phyloP scores from a whole-genome alignment of 1,140 invertebrate genomes.

The Andrena cerasifolii region DNA sequence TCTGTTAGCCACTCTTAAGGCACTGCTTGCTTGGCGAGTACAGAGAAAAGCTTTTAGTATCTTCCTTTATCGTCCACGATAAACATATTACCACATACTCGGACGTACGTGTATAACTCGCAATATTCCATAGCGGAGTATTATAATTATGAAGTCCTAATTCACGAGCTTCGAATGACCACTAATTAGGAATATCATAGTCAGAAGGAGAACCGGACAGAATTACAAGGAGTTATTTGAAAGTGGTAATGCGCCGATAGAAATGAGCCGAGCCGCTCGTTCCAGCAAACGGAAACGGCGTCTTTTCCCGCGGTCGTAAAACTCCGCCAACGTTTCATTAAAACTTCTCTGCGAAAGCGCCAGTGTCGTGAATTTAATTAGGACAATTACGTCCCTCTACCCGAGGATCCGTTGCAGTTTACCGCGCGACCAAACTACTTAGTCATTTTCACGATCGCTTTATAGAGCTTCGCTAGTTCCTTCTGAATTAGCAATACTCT shows the following conservation, averaged over 20 bases:
- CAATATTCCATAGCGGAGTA: too few species aligned
- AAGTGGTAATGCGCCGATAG: background rate
- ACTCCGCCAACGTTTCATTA: conserved; percentile 35
- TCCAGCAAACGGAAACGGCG: background rate
- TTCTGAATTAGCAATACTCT: background rate
- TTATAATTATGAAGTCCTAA: too few species aligned
- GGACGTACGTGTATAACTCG: too few species aligned
- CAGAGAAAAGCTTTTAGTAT: too few species aligned
- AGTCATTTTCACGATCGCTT: background rate
- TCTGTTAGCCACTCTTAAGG: too few species aligned
- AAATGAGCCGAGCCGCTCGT: background rate
- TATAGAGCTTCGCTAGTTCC: background rate
- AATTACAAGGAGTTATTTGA: background rate
- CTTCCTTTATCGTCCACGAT: too few species aligned
- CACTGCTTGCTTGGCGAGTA: too few species aligned
- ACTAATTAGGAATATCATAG: too few species aligned
- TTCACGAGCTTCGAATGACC: too few species aligned
- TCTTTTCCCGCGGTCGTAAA: conserved; percentile 21
- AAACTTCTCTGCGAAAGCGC: conserved; percentile 22
- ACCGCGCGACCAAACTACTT: background rate
- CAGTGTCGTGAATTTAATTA: conserved; percentile 41
- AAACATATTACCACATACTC: too few species aligned
- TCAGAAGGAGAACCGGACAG: too few species aligned
- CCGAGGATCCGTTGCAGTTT: background rate
- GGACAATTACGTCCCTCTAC: conserved; percentile 15